A percentile compares a stretch with the other conserved stretches of the same genome.
Conservation (phyloP, 37 sponge, comb jelly and placozoan species). For the Geodia barretti region DNA sequence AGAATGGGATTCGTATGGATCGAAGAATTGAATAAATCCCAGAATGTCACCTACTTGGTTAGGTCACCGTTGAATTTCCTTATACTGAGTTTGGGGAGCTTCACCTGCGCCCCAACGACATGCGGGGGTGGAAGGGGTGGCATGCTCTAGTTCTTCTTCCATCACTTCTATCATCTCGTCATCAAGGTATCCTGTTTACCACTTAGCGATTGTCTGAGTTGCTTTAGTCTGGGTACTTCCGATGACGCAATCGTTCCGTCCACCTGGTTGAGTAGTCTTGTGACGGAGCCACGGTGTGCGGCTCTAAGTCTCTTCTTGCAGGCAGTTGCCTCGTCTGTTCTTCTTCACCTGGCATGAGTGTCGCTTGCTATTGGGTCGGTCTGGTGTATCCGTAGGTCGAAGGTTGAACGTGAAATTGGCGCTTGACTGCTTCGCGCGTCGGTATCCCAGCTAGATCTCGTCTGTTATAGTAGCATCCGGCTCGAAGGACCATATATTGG, state of each 20-base stretch:
- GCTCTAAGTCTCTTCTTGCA: conserved; percentile 19
- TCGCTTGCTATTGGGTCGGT: no score
- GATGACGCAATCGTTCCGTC: not conserved
- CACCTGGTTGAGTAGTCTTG: conserved; percentile 2
- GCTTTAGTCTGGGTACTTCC: not conserved
- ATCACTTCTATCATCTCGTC: not conserved
- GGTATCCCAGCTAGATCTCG: not conserved
- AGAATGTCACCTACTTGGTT: conserved; percentile 25
- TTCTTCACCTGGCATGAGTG: not conserved
- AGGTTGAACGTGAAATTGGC: not conserved
- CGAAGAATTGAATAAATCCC: conserved; percentile 22
- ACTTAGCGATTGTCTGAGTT: not conserved
- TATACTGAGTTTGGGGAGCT: conserved; percentile 25
- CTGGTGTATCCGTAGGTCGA: not conserved
- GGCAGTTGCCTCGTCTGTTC: conserved; percentile 10
- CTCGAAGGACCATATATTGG: not conserved
- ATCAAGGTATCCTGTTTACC: not conserved
- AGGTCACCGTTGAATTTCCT: conserved; percentile 19
- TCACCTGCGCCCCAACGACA: not conserved
- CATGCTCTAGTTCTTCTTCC: not conserved
- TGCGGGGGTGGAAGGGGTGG: not conserved
- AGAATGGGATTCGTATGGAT: conserved; percentile 18
- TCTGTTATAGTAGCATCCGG: not conserved
- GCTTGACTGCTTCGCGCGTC: not conserved
- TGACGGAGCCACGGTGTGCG: conserved; percentile 12